A percentile compares a stretch with the other conserved stretches of the same genome.
Conservation (phyloP, 2,888 invertebrate genomes). For the Ectemnius cavifrons region DNA sequence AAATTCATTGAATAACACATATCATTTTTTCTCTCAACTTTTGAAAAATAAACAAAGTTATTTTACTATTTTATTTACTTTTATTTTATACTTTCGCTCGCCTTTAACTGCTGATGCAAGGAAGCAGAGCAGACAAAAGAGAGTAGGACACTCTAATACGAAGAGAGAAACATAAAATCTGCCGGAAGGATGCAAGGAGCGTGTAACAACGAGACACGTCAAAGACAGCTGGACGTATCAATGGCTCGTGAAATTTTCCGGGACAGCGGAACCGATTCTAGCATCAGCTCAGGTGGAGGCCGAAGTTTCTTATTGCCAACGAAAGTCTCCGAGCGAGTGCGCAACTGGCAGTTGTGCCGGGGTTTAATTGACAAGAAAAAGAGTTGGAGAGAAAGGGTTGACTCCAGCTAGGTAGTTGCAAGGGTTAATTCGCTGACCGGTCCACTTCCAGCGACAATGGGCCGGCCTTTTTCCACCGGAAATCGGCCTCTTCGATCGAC, state of each 20-base stretch:
- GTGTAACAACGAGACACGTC: conserved; percentile 20
- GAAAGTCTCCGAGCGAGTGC: conserved; percentile 13
- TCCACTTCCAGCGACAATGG: conserved; percentile 54
- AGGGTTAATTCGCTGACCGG: conserved; percentile 50
- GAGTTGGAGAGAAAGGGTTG: conserved; percentile 18
- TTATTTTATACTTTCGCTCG: no score
- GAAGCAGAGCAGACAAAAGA: background rate
- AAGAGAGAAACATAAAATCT: background rate
- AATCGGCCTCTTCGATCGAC: conserved; percentile 54
- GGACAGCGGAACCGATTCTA: conserved; percentile 19
- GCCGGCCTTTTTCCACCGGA: conserved; percentile 48
- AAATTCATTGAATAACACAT: no score
- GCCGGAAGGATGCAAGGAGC: background rate
- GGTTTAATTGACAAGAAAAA: conserved; percentile 52
- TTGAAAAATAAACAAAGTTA: no score
- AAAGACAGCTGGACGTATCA: conserved; percentile 27
- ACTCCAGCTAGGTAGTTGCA: conserved; percentile 11
- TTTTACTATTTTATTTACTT: no score
- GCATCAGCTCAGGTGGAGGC: no score
- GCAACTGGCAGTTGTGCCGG: conserved; percentile 37
- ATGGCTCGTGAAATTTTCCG: conserved; percentile 52
- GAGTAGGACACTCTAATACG: no score
- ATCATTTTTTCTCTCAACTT: no score
- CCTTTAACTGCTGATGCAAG: no score
- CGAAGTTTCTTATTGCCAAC: conserved; percentile 35